phyloP scores from a whole-genome alignment of 2,888 invertebrate genomes.

The Brachyopa scutellaris region DNA sequence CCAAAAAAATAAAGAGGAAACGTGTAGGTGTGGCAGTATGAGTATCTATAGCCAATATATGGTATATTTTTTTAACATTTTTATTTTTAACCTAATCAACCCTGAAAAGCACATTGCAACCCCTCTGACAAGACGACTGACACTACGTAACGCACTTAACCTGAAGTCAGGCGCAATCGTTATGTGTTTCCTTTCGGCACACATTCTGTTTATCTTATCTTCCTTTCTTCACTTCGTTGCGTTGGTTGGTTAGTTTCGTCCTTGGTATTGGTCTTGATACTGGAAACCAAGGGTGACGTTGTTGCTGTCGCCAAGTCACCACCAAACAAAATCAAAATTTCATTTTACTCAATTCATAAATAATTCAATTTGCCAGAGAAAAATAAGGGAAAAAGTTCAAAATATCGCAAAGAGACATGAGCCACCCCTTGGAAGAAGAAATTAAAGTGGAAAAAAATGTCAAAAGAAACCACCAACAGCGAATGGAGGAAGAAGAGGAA shows the following conservation, averaged over 20 bases:
- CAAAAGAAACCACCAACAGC: too few relatives aligned
- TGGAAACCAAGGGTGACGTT: not conserved
- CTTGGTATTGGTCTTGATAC: too few relatives aligned
- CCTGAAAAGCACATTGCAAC: not conserved
- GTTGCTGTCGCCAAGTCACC: not conserved
- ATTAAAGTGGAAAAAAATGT: too few relatives aligned
- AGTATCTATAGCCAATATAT: not conserved
- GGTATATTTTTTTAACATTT: constrained; percentile 6
- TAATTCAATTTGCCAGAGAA: not conserved
- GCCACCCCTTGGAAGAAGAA: too few relatives aligned
- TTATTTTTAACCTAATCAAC: constrained; percentile 1
- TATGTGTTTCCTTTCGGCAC: not conserved
- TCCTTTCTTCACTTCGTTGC: not conserved
- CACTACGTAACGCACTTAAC: not conserved
- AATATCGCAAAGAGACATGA: too few relatives aligned
- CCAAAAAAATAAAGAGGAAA: not conserved
- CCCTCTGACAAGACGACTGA: not conserved
- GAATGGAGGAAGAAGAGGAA: too few relatives aligned
- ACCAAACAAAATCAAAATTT: not conserved
- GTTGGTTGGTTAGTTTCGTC: too few relatives aligned
- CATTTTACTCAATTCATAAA: constrained; percentile 3
- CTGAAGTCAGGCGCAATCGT: not conserved
- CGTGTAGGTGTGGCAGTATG: not conserved
- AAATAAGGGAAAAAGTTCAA: not conserved
- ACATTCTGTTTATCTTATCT: not conserved